A percentile compares a stretch with the other conserved stretches of the same genome.
Evolutionary conservation across 1,140 invertebrate genomes (phyloP).

Genomic region (Microplitis mediator): DNA sequence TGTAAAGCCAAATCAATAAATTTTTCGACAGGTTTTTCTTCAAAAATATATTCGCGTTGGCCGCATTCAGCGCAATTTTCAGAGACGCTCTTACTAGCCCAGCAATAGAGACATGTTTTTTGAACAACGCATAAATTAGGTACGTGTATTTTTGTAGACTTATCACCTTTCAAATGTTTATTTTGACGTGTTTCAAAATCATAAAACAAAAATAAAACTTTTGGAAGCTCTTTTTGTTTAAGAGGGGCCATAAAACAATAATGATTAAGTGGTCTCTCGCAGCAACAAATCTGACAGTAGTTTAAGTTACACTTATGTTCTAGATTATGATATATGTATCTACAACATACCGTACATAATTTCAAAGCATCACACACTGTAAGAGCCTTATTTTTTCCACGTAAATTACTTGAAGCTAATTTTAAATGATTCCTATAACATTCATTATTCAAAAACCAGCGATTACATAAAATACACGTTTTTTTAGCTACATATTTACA

Average conservation of each 20-base stretch:
- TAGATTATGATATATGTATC: no score
- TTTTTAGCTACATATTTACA: not conserved
- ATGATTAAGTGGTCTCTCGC: not conserved
- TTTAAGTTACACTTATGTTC: no score
- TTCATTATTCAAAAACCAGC: not conserved
- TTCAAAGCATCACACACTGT: no score
- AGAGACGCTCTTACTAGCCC: not conserved
- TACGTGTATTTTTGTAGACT: not conserved
- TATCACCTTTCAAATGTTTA: not conserved
- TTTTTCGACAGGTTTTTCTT: slow-evolving; percentile 5
- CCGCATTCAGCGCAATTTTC: not conserved
- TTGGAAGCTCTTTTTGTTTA: not conserved
- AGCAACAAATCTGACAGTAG: not conserved
- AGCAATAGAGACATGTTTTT: not conserved
- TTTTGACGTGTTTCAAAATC: not conserved
- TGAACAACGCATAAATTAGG: not conserved
- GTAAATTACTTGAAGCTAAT: no score
- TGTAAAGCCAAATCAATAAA: slow-evolving; percentile 21
- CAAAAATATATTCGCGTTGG: slow-evolving; percentile 8
- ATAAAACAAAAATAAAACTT: not conserved
- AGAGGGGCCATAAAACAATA: not conserved
- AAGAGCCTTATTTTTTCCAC: no score
- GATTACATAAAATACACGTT: not conserved
- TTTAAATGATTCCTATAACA: no score
- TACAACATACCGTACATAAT: no score